These are phyloP conservation scores for Blastobasis adustella DNA, from an alignment of 2,888 invertebrate species.

Conservation along the genomic window DNA sequence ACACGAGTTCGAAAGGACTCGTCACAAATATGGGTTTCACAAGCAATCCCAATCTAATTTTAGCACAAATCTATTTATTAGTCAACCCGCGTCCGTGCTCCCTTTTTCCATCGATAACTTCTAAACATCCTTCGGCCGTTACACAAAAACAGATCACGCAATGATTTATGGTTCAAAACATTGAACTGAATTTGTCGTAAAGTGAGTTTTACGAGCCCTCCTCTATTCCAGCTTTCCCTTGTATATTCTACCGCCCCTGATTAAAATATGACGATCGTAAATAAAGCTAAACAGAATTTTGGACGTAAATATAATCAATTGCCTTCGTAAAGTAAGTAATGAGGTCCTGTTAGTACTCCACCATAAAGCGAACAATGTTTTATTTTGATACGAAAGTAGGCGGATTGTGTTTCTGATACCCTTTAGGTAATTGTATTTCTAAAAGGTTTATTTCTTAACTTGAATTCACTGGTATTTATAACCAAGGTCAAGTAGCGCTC, in stretches of 20 bases:
- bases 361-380: too few species aligned
- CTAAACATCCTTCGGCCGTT: constrained; percentile 35
- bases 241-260: constrained; percentile 46
- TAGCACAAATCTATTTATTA: background rate
- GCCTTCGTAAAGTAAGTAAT: constrained; percentile 21
- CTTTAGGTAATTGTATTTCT: too few species aligned
- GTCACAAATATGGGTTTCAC: too few species aligned
- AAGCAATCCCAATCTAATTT: background rate
- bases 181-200: constrained; percentile 61
- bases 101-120: constrained; percentile 14
- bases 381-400: too few species aligned
- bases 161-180: constrained; percentile 54
- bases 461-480: too few species aligned
- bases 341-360: too few species aligned
- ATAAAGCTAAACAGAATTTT: constrained; percentile 38
- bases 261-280: constrained; percentile 45
- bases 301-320: constrained; percentile 41
- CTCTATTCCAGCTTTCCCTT: constrained; percentile 36
- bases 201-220: constrained; percentile 38
- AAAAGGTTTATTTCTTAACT: too few species aligned
- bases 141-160: constrained; percentile 45
- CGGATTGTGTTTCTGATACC: too few species aligned
- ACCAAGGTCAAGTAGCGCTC: too few species aligned
- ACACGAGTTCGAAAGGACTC: too few species aligned
- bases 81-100: background rate